Base-by-base conservation (phyloP, 2,113 vertebrate species). In the Anhinga rufa region DNA sequence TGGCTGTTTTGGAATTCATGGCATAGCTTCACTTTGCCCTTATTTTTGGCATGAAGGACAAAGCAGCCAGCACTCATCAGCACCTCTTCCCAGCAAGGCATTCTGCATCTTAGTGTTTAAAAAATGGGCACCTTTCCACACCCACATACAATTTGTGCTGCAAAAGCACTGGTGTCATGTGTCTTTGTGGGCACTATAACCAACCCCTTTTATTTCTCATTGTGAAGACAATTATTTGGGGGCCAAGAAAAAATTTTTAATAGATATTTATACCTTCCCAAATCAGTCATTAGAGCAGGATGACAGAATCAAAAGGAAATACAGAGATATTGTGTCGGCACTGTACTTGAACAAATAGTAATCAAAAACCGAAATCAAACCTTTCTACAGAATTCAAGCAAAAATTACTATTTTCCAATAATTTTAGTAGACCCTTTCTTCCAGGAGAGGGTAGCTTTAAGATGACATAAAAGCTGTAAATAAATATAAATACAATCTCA, bases 61-160 rank as follows among this genome's bases (percentile, higher is more conserved):
- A 95, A 92, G 75, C 86, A 95, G 77, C 65, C 88, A 96, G 88
- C 52, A 10, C 44, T 92, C 40, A 84, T 76, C 81, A 84, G 72
- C 86, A 88, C 52, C 61, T 91, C 81, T 81, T 86, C 74, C 61
- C 49, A 91, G 60, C 44, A 84, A 93, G 42, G 31, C 57, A 44
- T 17, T 42, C 20, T 38, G 49, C 38, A 18, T 76, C 77, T 79
- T 93, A 68, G 80, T 40, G 69, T 84, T 78, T 65, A 12, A 81
- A 89, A 94, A 96, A 61, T 49, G 82, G 83, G 48, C 44, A 58
- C 74, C 46, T 82, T 88, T 62, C 83, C 70, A 95, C 92, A 72
- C 65, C 81, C 74, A 93, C 84, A 31, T 69, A 54, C 29, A 95
- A 48, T 85, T 94, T 95, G 94, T 93, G 75, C 77, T 91, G 91